Evolutionary conservation across 2,113 vertebrate species (phyloP).

Genomic region (Grantiella picta): DNA sequence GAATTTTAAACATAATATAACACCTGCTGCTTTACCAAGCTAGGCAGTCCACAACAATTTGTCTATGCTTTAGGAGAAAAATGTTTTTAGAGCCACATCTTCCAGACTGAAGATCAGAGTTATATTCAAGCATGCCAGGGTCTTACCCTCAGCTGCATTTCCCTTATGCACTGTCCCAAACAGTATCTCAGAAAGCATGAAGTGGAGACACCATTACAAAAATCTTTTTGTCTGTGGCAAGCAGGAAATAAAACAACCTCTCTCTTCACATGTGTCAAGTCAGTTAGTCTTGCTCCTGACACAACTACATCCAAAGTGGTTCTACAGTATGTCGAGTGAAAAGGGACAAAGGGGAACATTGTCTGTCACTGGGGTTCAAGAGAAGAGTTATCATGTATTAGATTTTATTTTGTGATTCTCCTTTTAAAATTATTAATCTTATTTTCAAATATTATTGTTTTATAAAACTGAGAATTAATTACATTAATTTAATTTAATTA

Average conservation of each 20-base stretch:
- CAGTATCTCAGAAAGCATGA: not conserved
- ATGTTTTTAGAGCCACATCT: not conserved
- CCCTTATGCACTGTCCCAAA: not conserved
- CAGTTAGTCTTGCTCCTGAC: not conserved
- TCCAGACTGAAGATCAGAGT: not conserved
- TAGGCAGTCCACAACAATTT: not conserved
- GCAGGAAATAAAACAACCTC: slow-evolving; percentile 4
- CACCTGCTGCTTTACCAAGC: not conserved
- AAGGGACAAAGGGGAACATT: not conserved
- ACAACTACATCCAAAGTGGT: not conserved
- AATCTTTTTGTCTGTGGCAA: slow-evolving; percentile 1
- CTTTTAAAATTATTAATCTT: not conserved
- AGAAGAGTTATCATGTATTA: not conserved
- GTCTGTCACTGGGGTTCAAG: not conserved
- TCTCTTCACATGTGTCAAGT: not conserved
- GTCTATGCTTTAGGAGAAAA: not conserved
- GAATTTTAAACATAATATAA: not conserved
- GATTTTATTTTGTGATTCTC: not conserved
- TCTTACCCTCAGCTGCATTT: not conserved
- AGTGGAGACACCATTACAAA: not conserved
- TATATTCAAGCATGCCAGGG: not conserved
- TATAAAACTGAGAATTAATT: not conserved
- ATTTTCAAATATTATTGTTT: not conserved
- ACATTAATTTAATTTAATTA: too few species aligned
- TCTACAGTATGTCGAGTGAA: not conserved